These are phyloP conservation scores for Seison nebaliae DNA, from an alignment of 1,140 invertebrate species.

Conservation along the genomic window DNA sequence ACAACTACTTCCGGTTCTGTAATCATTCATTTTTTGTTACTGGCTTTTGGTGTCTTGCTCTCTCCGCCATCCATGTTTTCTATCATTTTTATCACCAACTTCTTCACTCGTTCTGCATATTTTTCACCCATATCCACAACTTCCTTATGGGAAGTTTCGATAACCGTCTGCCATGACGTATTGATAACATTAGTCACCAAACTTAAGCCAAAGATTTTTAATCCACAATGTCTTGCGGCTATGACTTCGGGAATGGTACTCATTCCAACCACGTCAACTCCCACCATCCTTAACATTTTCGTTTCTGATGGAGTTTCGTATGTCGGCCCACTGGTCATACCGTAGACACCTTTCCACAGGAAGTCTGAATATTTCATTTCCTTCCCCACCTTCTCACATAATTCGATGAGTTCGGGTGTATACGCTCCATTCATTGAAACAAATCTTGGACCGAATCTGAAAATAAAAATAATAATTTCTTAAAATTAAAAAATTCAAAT, in stretches of 20 bases:
- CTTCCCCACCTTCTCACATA: not conserved
- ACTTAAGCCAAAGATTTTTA: conserved; percentile 61
- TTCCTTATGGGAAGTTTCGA: too few relatives aligned
- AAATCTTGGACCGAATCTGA: conserved; percentile 69
- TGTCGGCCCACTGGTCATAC: conserved; percentile 57
- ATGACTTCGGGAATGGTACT: conserved; percentile 65
- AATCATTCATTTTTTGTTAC: too few relatives aligned
- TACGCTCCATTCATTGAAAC: conserved; percentile 65
- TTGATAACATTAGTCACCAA: conserved; percentile 80
- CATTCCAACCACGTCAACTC: conserved; percentile 73
- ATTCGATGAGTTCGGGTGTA: conserved; percentile 31
- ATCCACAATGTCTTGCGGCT: conserved; percentile 59
- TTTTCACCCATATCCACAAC: too few relatives aligned
- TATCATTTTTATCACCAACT: too few relatives aligned
- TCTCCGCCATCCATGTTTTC: too few relatives aligned
- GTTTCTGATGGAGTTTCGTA: conserved; percentile 69
- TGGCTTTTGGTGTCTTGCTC: too few relatives aligned
- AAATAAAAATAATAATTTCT: too few relatives aligned
- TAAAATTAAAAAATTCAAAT: too few relatives aligned
- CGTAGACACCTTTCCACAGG: conserved; percentile 57
- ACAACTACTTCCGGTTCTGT: too few relatives aligned
- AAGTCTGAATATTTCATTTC: not conserved
- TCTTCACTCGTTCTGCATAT: too few relatives aligned
- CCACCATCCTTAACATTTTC: conserved; percentile 45
- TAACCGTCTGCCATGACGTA: too few relatives aligned